Evolutionary conservation across 1,140 invertebrate genomes (phyloP).

Genomic region (Apis laboriosa): DNA sequence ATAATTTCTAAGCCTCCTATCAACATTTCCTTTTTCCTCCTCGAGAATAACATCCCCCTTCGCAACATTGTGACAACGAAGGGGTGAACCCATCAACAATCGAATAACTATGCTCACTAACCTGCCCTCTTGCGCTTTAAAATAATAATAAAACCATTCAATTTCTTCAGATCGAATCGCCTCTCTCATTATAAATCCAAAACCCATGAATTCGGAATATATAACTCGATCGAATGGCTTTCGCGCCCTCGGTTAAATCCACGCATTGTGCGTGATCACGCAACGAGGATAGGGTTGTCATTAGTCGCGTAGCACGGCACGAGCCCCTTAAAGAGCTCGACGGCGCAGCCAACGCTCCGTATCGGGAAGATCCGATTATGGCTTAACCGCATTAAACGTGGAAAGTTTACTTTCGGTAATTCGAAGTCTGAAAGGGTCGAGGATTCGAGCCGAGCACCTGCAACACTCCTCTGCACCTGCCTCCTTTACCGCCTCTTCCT

Average conservation of each 20-base stretch:
- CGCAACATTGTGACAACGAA: not conserved
- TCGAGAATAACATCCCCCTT: no score
- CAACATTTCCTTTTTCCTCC: no score
- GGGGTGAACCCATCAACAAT: no score
- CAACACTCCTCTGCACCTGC: constrained; percentile 36
- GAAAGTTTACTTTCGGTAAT: constrained; percentile 69
- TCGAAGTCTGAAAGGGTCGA: constrained; percentile 44
- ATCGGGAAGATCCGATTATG: constrained; percentile 68
- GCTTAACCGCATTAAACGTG: constrained; percentile 68
- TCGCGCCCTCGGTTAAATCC: not conserved
- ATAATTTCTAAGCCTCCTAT: no score
- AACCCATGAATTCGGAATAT: no score
- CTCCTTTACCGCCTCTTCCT: not conserved
- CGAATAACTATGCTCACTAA: no score
- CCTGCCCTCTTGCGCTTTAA: no score
- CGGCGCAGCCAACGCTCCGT: constrained; percentile 50
- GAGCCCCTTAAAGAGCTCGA: constrained; percentile 50
- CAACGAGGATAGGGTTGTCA: not conserved
- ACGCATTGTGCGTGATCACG: no score
- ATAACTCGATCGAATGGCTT: no score
- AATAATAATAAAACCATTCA: no score
- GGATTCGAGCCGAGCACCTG: constrained; percentile 54
- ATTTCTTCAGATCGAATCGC: no score
- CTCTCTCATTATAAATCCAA: no score
- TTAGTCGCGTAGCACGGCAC: not conserved